These are phyloP conservation scores for Gambusia yucatana DNA, from an alignment of 2,797 vertebrate species.

Conservation along the genomic window DNA sequence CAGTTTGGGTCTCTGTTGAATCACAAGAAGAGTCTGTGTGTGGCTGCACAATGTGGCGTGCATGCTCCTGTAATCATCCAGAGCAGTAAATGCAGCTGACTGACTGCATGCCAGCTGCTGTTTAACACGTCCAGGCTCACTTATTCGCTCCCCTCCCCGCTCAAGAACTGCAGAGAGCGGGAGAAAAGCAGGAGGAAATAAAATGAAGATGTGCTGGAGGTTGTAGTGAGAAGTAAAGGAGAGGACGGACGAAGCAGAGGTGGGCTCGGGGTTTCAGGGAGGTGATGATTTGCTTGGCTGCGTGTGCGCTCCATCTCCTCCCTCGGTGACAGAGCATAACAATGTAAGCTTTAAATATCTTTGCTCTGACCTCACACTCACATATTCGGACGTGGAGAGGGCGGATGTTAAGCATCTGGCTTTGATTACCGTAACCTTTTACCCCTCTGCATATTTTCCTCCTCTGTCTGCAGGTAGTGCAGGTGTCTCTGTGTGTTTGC, in stretches of 20 bases:
- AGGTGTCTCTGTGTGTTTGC: constrained; percentile 55
- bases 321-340: constrained; percentile 73
- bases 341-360: constrained; percentile 79
- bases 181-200: constrained; percentile 16
- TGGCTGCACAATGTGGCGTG: constrained; percentile 47
- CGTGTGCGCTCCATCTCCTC: constrained; percentile 60
- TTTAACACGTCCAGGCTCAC: constrained; percentile 69
- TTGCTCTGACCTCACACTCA: constrained; percentile 68
- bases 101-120: constrained; percentile 70
- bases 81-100: constrained; percentile 63
- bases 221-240: constrained; percentile 1
- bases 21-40: constrained; percentile 42
- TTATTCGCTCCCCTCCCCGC: constrained; percentile 46
- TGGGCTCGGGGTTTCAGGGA: constrained; percentile 64
- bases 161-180: constrained; percentile 38
- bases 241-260: constrained; percentile 50
- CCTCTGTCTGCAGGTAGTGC: constrained; percentile 38
- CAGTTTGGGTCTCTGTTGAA: constrained; percentile 54
- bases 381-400: constrained; percentile 43
- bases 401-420: constrained; percentile 52
- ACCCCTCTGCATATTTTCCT: constrained; percentile 6
- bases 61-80: constrained; percentile 42
- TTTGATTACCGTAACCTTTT: constrained; percentile 50
- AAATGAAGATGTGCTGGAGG: constrained; percentile 43
- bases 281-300: constrained; percentile 75